Evolutionary conservation across 2,888 invertebrate species (phyloP).

Genomic region (Abrostola triplasia): DNA sequence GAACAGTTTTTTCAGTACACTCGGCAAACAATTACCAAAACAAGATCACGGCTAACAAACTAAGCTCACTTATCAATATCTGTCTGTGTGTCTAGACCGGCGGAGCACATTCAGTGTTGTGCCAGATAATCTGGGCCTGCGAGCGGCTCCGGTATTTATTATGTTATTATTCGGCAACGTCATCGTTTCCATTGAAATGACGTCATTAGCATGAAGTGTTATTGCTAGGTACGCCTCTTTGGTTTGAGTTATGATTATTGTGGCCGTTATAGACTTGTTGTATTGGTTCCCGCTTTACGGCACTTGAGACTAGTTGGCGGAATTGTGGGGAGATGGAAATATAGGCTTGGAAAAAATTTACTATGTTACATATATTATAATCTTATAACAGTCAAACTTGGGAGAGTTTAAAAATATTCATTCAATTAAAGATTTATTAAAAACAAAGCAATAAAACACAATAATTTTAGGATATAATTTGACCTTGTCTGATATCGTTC

Average conservation of each 20-base stretch:
- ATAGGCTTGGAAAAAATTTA: neutral
- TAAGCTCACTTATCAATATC: neutral
- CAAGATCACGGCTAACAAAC: slow-evolving; percentile 1
- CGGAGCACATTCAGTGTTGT: neutral
- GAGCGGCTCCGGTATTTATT: slow-evolving; percentile 12
- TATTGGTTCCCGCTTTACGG: slow-evolving; percentile 29
- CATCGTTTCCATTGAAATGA: slow-evolving; percentile 42
- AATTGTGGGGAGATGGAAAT: neutral
- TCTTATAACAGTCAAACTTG: too few relatives aligned
- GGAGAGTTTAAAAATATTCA: too few relatives aligned
- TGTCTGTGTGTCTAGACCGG: slow-evolving; percentile 15
- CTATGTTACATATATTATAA: too few relatives aligned
- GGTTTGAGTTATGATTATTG: slow-evolving; percentile 27
- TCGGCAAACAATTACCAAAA: neutral
- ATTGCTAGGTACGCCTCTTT: slow-evolving; percentile 26
- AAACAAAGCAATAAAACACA: neutral
- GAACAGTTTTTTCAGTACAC: too few relatives aligned
- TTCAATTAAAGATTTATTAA: too few relatives aligned
- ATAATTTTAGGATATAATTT: neutral
- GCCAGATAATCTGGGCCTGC: neutral
- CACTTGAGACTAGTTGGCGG: slow-evolving; percentile 19
- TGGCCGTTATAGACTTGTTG: slow-evolving; percentile 20
- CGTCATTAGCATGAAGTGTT: slow-evolving; percentile 37
- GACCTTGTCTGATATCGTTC: too few relatives aligned
- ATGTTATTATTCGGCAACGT: slow-evolving; percentile 25